phyloP scores from a whole-genome alignment of 2,113 vertebrate genomes.

The Phalacrocorax brasilianus region DNA sequence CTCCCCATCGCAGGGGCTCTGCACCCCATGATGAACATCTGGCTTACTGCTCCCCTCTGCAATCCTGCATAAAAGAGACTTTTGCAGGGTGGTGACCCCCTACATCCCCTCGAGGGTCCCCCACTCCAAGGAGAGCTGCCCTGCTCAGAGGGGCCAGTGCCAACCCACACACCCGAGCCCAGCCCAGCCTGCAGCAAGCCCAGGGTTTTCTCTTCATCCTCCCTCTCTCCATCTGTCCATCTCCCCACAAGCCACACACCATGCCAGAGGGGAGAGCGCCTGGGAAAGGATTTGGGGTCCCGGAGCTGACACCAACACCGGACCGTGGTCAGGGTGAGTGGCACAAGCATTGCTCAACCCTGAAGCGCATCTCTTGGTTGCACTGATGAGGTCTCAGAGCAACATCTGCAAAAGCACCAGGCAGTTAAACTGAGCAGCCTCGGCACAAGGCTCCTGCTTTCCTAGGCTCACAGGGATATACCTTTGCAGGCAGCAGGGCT shows the following conservation, averaged over 20 bases:
- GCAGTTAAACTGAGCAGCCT: not conserved
- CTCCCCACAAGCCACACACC: not conserved
- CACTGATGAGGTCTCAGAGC: not conserved
- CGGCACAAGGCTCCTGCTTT: not conserved
- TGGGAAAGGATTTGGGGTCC: not conserved
- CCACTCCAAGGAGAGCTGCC: not conserved
- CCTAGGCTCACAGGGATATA: not conserved
- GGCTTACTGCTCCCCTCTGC: not conserved
- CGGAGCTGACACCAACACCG: not conserved
- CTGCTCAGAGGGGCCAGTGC: not conserved
- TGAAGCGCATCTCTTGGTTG: accelerated
- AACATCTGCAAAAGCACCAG: accelerated
- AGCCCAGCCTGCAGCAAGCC: constrained; percentile 25
- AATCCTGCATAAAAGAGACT: not conserved
- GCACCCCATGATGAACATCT: accelerated
- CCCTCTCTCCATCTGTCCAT: constrained; percentile 73
- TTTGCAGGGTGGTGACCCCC: not conserved
- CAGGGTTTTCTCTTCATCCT: constrained; percentile 62
- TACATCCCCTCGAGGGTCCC: not conserved
- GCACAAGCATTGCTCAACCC: not conserved
- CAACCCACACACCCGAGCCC: not conserved
- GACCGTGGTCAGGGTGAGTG: accelerated
- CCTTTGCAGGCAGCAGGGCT: not conserved
- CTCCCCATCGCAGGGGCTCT: accelerated
- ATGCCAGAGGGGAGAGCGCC: not conserved